These are phyloP conservation scores for Drosophila sproati DNA, from an alignment of 1,140 invertebrate species.

Conservation along the genomic window DNA sequence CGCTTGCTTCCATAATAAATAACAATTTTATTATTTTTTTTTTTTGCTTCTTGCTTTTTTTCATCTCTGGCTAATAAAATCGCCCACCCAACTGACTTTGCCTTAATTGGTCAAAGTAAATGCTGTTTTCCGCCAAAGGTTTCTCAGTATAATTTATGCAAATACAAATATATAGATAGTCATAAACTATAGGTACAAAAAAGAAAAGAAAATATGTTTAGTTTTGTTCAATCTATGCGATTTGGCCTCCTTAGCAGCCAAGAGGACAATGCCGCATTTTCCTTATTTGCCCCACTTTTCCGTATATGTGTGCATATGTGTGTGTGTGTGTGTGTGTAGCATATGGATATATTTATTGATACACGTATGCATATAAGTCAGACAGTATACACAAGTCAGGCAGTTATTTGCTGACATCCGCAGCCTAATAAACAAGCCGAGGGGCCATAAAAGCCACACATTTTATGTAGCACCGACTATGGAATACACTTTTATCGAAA, in stretches of 20 bases:
- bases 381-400: constrained; percentile 33
- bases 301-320: constrained; percentile 11
- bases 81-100: constrained; percentile 70
- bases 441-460: constrained; percentile 25
- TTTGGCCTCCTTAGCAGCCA: constrained; percentile 42
- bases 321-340: constrained; percentile 33
- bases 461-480: constrained; percentile 22
- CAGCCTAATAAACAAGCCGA: constrained; percentile 61
- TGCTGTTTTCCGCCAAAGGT: constrained; percentile 76
- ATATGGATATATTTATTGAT: constrained; percentile 64
- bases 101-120: constrained; percentile 74
- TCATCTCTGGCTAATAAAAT: constrained; percentile 47
- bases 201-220: constrained; percentile 29
- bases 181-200: constrained; percentile 29
- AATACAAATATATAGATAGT: constrained; percentile 34
- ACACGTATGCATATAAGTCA: constrained; percentile 60
- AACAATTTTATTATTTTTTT: constrained; percentile 14
- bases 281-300: constrained; percentile 65
- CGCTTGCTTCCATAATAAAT: constrained; percentile 40
- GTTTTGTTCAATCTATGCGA: constrained; percentile 29
- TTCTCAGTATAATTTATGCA: constrained; percentile 32
- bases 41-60: not conserved
- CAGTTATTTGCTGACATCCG: constrained; percentile 61
- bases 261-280: constrained; percentile 35
- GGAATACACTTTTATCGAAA: constrained; percentile 7